A percentile compares a stretch with the other conserved stretches of the same genome.
phyloP scores from a whole-genome alignment of 2,113 vertebrate species.

The Regulus satrapa region DNA sequence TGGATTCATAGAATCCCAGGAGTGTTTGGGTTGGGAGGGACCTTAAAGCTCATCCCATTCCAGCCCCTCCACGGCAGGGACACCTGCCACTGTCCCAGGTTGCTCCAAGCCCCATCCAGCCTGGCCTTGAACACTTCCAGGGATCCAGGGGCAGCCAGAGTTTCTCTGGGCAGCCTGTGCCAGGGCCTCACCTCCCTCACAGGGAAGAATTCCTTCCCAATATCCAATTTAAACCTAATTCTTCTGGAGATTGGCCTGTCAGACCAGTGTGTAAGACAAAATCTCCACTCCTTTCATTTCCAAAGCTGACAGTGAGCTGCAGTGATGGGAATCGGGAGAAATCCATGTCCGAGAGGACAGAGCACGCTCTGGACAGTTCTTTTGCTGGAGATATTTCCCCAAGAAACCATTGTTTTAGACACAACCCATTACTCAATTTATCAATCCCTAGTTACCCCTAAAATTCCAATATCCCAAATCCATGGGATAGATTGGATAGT shows the following conservation, averaged over 20 bases:
- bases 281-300: neutral
- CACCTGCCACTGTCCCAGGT: fast-evolving
- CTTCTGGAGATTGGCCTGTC: neutral
- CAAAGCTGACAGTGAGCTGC: neutral
- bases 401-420: neutral
- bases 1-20: neutral
- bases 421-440: neutral
- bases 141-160: neutral
- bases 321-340: neutral
- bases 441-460: neutral
- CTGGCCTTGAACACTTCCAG: neutral
- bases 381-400: neutral
- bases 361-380: neutral
- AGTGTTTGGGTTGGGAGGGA: neutral
- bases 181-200: fast-evolving
- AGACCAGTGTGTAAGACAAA: neutral
- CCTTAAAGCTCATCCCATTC: fast-evolving
- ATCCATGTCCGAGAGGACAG: neutral
- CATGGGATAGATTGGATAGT: neutral
- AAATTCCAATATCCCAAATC: neutral
- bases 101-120: fast-evolving
- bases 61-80: neutral
- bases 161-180: neutral
- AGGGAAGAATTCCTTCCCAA: neutral
- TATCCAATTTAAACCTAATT: neutral